Conservation (phyloP, 2,797 vertebrate species). For the Malurus leucopterus region DNA sequence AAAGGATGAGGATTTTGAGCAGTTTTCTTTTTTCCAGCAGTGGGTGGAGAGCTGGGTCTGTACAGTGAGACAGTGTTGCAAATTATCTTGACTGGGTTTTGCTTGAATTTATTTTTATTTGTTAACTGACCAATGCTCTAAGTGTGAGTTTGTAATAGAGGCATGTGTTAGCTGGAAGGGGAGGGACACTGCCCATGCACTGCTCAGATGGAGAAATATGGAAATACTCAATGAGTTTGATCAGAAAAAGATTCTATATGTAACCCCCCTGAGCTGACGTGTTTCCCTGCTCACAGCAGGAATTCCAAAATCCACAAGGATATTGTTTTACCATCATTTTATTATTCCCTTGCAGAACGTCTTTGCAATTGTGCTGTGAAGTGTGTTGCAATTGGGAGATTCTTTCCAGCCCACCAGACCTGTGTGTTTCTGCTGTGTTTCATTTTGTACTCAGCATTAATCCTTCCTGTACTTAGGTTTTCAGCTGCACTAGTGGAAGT, state of each 20-base stretch:
- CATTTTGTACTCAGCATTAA: background rate
- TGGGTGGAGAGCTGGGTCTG: background rate
- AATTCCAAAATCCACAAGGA: background rate
- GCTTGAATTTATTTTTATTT: background rate
- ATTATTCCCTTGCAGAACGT: background rate
- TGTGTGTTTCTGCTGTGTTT: background rate
- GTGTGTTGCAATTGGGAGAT: background rate
- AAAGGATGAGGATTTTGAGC: background rate
- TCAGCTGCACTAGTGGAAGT: background rate
- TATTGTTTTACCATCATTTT: background rate
- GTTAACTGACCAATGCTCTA: background rate
- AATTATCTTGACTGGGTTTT: background rate
- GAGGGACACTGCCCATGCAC: fast-evolving
- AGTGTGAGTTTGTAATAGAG: background rate
- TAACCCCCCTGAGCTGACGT: background rate
- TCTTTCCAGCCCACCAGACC: background rate
- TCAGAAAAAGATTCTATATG: background rate
- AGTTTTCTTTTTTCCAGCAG: background rate
- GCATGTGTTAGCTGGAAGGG: background rate
- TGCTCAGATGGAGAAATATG: background rate
- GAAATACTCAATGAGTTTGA: background rate
- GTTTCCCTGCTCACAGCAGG: background rate
- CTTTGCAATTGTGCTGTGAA: background rate
- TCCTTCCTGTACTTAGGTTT: background rate
- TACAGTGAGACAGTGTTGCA: background rate